These are phyloP conservation scores for Semibalanus balanoides DNA, from an alignment of 1,140 invertebrate genomes.

Conservation along the genomic window DNA sequence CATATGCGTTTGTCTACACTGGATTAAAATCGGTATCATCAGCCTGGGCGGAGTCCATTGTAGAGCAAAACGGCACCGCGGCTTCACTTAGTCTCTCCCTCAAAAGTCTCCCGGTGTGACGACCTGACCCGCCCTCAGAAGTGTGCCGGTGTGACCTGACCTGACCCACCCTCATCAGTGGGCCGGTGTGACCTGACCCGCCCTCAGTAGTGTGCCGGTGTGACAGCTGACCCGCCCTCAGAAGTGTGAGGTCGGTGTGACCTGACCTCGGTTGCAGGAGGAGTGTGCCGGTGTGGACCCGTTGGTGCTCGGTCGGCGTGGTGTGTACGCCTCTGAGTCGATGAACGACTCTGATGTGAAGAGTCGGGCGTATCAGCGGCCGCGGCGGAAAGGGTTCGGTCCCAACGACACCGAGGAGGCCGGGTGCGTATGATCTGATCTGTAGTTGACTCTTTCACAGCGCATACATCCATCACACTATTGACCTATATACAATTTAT, in stretches of 20 bases:
- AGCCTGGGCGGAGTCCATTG: no score
- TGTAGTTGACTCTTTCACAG: no score
- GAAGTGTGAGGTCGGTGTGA: no score
- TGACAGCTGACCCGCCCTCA: conserved; percentile 1
- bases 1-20: no score
- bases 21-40: not conserved
- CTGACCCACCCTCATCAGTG: conserved; percentile 5
- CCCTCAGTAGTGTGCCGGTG: conserved; percentile 10
- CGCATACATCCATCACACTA: no score
- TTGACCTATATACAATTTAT: no score
- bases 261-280: not conserved
- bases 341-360: not conserved
- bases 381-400: conserved; percentile 29
- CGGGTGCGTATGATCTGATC: no score
- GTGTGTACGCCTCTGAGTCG: not conserved
- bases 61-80: no score
- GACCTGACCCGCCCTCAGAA: conserved; percentile 6
- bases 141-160: conserved; percentile 7
- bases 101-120: no score
- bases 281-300: conserved; percentile 10
- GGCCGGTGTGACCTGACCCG: not conserved
- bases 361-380: not conserved
- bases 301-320: conserved; percentile 13
- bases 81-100: no score
- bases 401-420: conserved; percentile 22